Evolutionary conservation across 1,140 invertebrate species (phyloP), one percentile per base, ranked within the genome.

Genomic region (Aethina tumida): DNA sequence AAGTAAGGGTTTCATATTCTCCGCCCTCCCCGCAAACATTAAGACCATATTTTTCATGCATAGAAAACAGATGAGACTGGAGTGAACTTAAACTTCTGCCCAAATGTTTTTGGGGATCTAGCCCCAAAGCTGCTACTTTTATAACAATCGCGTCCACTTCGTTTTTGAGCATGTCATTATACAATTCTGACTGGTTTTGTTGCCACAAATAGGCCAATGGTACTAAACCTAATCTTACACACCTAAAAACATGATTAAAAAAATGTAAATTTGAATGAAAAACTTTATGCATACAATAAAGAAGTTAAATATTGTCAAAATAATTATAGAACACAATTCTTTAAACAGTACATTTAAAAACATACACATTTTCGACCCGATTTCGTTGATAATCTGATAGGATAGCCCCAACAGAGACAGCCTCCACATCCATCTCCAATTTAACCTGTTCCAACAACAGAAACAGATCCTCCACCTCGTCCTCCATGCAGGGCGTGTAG

Each of bases 391-490:
- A 99, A 67, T 95, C 89, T 41, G 94, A 98, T 40, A 97, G 70
- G 63, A 99, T 97, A 43, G 96, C 95, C 44, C 96, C 96, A 49
- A 90, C 89, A 41, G 93, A 84, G 38, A 99, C 91, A 46, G 82
- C 95, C 63, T 96, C 84, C 62, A 94, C 74, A 53, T 80, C 65
- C 50, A 88, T 67, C 59, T 81, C 75, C 55, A 81, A 73, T 82
- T 91, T 92, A 19, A 97, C 74, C 65, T 76, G 75, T 52, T 73
- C 68, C 18, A 99, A 66, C 16, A 99, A 72, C 41, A 77, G 69
- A 63, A 81, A 97, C 13, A 99, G 71, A 73, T 99, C 96, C 68
- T 99, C 97, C n/a, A 99, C 96, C 74, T 99, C 96, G 76, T 99
- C 97, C 58, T 84, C 77, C 29, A 81, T 76, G 20, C 81, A 86